A percentile compares a stretch with the other conserved stretches of the same genome.
phyloP scores from a whole-genome alignment of 2,888 invertebrate genomes.

The Chrysodeixis includens region DNA sequence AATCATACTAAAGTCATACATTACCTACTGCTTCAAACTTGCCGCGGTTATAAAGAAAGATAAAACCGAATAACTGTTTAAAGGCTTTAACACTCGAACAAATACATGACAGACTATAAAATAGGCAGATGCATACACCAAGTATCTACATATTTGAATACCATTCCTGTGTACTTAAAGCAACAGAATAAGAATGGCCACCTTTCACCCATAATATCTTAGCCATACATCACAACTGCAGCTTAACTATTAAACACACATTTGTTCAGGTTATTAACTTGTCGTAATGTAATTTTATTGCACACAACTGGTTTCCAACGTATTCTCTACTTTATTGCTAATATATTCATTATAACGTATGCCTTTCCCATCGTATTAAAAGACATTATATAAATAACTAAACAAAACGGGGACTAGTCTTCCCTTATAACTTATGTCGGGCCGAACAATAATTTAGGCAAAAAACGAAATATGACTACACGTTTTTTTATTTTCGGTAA shows the following conservation, averaged over 20 bases:
- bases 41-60: not conserved
- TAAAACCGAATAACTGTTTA: not conserved
- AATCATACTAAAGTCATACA: not conserved
- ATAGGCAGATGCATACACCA: not conserved
- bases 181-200: conserved; percentile 44
- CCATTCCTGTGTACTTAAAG: conserved; percentile 21
- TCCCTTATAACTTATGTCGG: conserved; percentile 78
- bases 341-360: conserved; percentile 86
- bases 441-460: conserved; percentile 84
- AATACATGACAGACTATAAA: conserved; percentile 7
- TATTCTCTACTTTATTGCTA: conserved; percentile 79
- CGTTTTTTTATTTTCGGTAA: conserved; percentile 85
- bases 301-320: conserved; percentile 75
- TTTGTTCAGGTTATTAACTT: conserved; percentile 80
- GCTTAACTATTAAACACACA: conserved; percentile 72
- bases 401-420: conserved; percentile 77
- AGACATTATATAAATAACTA: conserved; percentile 82
- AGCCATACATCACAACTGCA: conserved; percentile 57
- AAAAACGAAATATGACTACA: conserved; percentile 82
- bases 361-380: conserved; percentile 86
- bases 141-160: conserved; percentile 29
- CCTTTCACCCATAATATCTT: conserved; percentile 51
- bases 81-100: not conserved
- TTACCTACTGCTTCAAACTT: not conserved
- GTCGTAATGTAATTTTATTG: conserved; percentile 77